Percentiles rank a stretch among this genome's conserved stretches.
These are phyloP conservation scores for Pseudomyrmex flavicornis DNA, from an alignment of 1,140 invertebrate species.

Conservation along the genomic window DNA sequence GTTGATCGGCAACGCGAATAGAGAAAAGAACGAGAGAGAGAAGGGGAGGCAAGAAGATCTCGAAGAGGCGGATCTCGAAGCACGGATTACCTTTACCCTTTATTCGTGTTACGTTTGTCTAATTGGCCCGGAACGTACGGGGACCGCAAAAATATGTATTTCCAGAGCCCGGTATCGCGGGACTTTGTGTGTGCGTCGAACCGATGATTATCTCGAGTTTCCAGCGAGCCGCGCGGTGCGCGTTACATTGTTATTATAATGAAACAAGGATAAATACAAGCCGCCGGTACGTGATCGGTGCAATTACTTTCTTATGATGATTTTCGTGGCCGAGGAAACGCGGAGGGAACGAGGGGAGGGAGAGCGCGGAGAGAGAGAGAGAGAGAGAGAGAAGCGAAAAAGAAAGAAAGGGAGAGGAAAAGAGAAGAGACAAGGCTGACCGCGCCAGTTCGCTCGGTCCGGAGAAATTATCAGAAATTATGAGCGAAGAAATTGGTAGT, in stretches of 20 bases:
- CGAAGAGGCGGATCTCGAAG: not conserved
- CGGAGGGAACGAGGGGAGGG: slow-evolving; percentile 45
- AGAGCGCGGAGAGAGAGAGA: slow-evolving; percentile 56
- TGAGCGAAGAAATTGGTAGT: slow-evolving; percentile 85
- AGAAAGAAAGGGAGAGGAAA: slow-evolving; percentile 60
- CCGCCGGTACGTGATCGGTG: slow-evolving; percentile 83
- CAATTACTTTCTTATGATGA: slow-evolving; percentile 85
- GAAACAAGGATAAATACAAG: slow-evolving; percentile 84
- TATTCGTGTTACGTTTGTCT: slow-evolving; percentile 69
- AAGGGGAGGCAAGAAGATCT: slow-evolving; percentile 7
- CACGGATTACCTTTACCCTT: slow-evolving; percentile 23
- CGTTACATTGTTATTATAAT: slow-evolving; percentile 85
- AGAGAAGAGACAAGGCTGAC: slow-evolving; percentile 48
- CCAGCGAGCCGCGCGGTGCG: slow-evolving; percentile 71
- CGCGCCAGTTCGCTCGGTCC: slow-evolving; percentile 77
- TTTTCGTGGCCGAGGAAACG: slow-evolving; percentile 75
- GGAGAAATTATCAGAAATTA: slow-evolving; percentile 85
- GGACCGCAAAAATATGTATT: slow-evolving; percentile 71
- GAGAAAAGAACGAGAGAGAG: not conserved
- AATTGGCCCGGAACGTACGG: slow-evolving; percentile 70
- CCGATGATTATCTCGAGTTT: slow-evolving; percentile 78
- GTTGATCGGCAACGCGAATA: slow-evolving; percentile 29
- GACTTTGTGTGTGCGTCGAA: slow-evolving; percentile 71
- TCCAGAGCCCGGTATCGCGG: slow-evolving; percentile 64
- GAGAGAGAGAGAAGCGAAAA: slow-evolving; percentile 57